Conservation (phyloP, 2,797 vertebrate species). For the Aldrovandia affinis region DNA sequence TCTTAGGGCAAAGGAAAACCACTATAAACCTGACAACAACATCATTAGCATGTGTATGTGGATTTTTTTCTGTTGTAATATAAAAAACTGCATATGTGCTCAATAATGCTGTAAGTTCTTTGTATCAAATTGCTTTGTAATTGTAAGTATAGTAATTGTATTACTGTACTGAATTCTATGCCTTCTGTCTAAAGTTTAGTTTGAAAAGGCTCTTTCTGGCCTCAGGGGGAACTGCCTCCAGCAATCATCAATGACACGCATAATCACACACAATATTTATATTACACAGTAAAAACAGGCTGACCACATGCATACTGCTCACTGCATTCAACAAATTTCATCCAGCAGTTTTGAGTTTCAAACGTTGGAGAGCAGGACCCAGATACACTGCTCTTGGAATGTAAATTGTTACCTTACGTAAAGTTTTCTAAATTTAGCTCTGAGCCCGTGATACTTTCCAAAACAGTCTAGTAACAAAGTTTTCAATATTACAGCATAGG, state of each 20-base stretch:
- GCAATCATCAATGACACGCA: slow-evolving; percentile 27
- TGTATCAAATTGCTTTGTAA: not conserved
- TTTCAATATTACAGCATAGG: slow-evolving; percentile 27
- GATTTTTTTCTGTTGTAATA: not conserved
- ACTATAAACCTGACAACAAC: not conserved
- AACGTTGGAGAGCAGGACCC: slow-evolving; percentile 17
- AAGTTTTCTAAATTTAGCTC: slow-evolving; percentile 31
- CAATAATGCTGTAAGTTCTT: too few species aligned
- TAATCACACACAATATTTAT: slow-evolving; percentile 16
- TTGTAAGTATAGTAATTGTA: not conserved
- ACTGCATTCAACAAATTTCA: not conserved
- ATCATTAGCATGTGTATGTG: not conserved
- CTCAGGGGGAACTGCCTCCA: slow-evolving; percentile 62
- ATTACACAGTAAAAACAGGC: slow-evolving; percentile 10
- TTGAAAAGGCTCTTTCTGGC: slow-evolving; percentile 92
- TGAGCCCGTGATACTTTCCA: slow-evolving; percentile 31
- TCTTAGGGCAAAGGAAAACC: not conserved
- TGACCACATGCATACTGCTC: slow-evolving; percentile 4
- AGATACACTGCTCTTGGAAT: slow-evolving; percentile 32
- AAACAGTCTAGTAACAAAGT: slow-evolving; percentile 32
- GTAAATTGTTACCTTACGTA: slow-evolving; percentile 58
- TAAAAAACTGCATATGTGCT: not conserved
- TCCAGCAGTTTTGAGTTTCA: slow-evolving; percentile 27
- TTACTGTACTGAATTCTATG: not conserved
- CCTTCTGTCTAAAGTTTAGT: slow-evolving; percentile 14